Base-by-base conservation (phyloP, 2,797 vertebrate species). In the Gymnoscopelus braueri region DNA sequence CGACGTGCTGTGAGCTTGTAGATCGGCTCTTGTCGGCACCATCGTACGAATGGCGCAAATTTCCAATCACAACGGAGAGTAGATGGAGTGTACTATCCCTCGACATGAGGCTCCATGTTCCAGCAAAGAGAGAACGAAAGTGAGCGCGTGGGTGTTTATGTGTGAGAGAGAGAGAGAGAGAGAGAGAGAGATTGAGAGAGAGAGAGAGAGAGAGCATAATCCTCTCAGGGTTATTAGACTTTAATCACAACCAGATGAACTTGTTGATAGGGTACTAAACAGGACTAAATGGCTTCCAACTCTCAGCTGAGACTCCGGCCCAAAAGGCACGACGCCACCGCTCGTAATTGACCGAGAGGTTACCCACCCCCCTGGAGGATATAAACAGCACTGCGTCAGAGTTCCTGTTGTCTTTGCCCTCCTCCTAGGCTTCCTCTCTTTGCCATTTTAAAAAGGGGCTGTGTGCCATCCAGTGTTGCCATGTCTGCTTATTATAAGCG, bases 201-300 rank as follows among this genome's bases (percentile, higher is more conserved):
- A 7, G n/a, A n/a, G 60, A 15, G 60, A 50, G 48, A 26, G 48
- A 35, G 50, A 35, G 50, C 50, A 13, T 35, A 26, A 6, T 44
- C 39, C 39, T 44, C 29, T 63, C 64, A 8, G 74, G 65, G 65
- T 78, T 82, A 84, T 84, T 81, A 75, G 72, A 35, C 60, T 65
- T 72, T 80, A 86, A 87, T 83, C 63, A 69, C 62, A 26, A 79
- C 77, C 84, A 87, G 75, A 86, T 85, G 75, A 84, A 79, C 71
- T 75, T 78, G 72, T 81, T 87, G 73, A 86, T 82, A 58, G 77
- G 77, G 64, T 54, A 62, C 60, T 77, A 71, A 87, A 87, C 60
- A 72, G 77, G 64, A 75, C 72, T 60, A 53, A 83, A 75, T 77
- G 64, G 75, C 57, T 64, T 83, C 72, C 63, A 47, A 79, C 59